Base-by-base conservation (phyloP, 92 coral and sea anemone genomes). In the Epizoanthus ramosus region DNA sequence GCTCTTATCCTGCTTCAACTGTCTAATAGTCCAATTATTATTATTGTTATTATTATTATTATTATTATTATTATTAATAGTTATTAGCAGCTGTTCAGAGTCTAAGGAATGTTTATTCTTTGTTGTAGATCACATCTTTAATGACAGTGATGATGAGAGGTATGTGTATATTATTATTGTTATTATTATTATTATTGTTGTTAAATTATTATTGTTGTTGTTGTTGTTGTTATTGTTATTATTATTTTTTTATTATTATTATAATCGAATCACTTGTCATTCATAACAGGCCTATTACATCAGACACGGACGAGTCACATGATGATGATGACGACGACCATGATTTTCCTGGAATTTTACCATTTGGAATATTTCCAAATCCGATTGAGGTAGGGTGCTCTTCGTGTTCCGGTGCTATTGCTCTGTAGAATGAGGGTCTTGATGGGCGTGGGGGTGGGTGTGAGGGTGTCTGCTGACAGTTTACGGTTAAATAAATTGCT, bases 381-480 rank as follows among this genome's bases (percentile, higher is more conserved):
- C 81, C 81, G 9, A 35, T 76, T 12, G 81, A 76, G 81, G 81
- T 76, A 76, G 0, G 31, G 31, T 28, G 31, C 31, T 28, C 31
- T 28, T 28, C 31, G 31, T 28, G 31, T 28, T 28, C 31, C 31
- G 2, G 31, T 28, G 31, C 31, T 2, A 28, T 28, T 28, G 31
- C 31, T 0, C 2, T 65, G 18, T 28, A 1, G 71, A 65, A 28
- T 65, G 31, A 28, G 31, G 31, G 31, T 28, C 31, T 28, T 2
- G 31, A 28, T 28, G 31, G 31, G 31, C 1, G 31, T 28, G 31
- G 31, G 0, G 31, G 31, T 28, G 31, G 31, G 31, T 0, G 31
- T 28, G 31, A 28, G 31, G 31, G 31, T 28, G 31, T 28, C 31
- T 2, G 31, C 31, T 28, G 31, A 28, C 31, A 28, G 31, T 28